Conservation (phyloP, 1,140 invertebrate species). For the Hycleus phaleratus region DNA sequence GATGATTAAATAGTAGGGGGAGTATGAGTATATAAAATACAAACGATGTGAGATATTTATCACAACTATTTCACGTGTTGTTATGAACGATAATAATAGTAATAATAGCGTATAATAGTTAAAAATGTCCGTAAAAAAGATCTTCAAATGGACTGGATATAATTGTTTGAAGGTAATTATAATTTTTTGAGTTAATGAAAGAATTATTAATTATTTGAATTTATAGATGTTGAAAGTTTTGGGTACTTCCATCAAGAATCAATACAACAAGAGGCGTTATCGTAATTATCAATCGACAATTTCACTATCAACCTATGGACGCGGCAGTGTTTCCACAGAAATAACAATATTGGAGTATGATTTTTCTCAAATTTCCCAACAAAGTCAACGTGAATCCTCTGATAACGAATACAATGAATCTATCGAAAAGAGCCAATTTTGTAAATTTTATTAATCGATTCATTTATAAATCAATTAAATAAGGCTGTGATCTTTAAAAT, state of each 20-base stretch:
- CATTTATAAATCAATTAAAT: neutral
- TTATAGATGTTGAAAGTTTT: constrained; percentile 24
- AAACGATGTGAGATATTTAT: neutral
- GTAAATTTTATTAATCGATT: constrained; percentile 14
- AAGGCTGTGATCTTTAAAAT: constrained; percentile 5
- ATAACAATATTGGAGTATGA: constrained; percentile 27
- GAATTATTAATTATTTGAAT: neutral
- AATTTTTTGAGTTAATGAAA: neutral
- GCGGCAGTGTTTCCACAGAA: constrained; percentile 28
- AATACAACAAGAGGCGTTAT: constrained; percentile 20
- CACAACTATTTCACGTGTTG: too few relatives aligned
- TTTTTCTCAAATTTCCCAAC: constrained; percentile 11
- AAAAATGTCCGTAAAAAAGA: constrained; percentile 28
- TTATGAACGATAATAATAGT: too few relatives aligned
- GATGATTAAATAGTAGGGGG: constrained; percentile 16
- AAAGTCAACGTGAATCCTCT: constrained; percentile 20
- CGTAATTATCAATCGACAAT: constrained; percentile 14
- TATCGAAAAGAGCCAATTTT: constrained; percentile 20
- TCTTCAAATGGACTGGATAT: constrained; percentile 24
- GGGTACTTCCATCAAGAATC: constrained; percentile 23
- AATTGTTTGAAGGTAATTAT: constrained; percentile 31
- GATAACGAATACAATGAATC: constrained; percentile 30
- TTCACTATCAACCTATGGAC: constrained; percentile 23
- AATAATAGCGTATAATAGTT: too few relatives aligned
- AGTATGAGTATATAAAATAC: constrained; percentile 1